Conservation (phyloP, 2,113 vertebrate genomes). For the Riparia riparia region DNA sequence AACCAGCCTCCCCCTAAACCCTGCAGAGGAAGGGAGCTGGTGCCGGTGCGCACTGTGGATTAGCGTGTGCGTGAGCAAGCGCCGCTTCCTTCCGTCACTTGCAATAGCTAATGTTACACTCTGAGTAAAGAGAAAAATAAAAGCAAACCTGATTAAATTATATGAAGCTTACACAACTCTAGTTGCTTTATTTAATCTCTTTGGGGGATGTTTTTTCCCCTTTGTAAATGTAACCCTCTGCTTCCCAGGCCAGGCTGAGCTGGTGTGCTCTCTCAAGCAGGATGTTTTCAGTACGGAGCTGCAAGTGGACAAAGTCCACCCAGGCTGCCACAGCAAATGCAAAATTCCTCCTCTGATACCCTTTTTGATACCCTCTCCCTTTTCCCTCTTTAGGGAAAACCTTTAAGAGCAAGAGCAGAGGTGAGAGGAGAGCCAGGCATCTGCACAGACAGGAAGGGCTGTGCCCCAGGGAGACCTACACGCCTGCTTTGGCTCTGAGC, state of each 20-base stretch:
- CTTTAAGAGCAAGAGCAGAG: not conserved
- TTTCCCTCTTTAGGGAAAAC: not conserved
- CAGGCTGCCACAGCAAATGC: not conserved
- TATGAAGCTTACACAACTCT: conserved; percentile 56
- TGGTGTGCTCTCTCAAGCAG: not conserved
- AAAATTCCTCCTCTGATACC: not conserved
- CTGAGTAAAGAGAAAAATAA: conserved; percentile 67
- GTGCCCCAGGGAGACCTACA: not conserved
- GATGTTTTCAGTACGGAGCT: not conserved
- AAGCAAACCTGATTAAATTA: conserved; percentile 71
- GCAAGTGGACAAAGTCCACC: not conserved
- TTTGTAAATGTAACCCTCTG: conserved; percentile 30
- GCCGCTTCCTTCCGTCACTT: conserved; percentile 19
- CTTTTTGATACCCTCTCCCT: not conserved
- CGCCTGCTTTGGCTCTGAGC: not conserved
- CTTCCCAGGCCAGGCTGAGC: not conserved
- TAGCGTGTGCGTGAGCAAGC: not conserved
- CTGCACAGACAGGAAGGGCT: conserved; percentile 1
- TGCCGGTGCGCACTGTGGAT: not conserved
- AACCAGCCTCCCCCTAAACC: not conserved
- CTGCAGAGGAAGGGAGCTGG: conserved; percentile 27
- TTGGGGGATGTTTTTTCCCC: not conserved
- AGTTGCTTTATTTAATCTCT: conserved; percentile 64
- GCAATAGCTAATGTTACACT: conserved; percentile 65
- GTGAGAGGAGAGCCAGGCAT: not conserved